Evolutionary conservation across 2,797 vertebrate genomes (phyloP), one percentile per base, ranked within the genome.

Genomic region (Petrocephalus sullivani): DNA sequence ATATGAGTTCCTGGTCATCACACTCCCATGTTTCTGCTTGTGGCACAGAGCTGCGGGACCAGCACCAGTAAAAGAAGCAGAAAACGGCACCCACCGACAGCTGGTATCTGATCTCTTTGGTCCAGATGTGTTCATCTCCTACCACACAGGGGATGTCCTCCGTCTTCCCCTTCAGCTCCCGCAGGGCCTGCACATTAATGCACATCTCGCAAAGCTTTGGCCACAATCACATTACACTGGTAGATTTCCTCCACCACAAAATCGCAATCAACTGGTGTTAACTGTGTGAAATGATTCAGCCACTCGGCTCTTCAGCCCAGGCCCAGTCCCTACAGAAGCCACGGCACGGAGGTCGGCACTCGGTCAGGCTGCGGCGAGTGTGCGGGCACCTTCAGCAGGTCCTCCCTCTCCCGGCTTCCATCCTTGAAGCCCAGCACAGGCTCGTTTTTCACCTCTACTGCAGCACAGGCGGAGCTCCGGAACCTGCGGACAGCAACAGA

Each of bases 101-200:
- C 93, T 99, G 98, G 89, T 97, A 98, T 91, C 90, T 92, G 92
- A 99, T 88, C 0, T 97, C 93, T 0, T 93, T 90, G 0, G 98
- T 99, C 98, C 98, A 99, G 88, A 99, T 96, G 41, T 96, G 96
- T 87, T 99, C 96, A 0, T 98, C 97, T 2, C 97, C 98, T 0
- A 99, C 93, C 89, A 99, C 96, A 0, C 98, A 99, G 0, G 98
- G 98, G 91, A 99, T 94, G 88, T 97, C 95, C 92, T 98, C 98
- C 0, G 96, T 99, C 91, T 53, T 94, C 88, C 91, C 96, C 91
- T 96, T 97, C 60, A 98, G 90, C 4, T 94, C 90, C 0, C 91
- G 92, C 0, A 99, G 91, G 0, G 95, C 97, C 98, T 99, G 87
- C 75, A 89, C 41, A 64, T 6, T 4, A 14, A 41, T 23, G 57